Percentiles rank a stretch among this genome's conserved stretches.
Conservation (phyloP, 1,140 invertebrate genomes). For the Cyphomyrmex costatus region DNA sequence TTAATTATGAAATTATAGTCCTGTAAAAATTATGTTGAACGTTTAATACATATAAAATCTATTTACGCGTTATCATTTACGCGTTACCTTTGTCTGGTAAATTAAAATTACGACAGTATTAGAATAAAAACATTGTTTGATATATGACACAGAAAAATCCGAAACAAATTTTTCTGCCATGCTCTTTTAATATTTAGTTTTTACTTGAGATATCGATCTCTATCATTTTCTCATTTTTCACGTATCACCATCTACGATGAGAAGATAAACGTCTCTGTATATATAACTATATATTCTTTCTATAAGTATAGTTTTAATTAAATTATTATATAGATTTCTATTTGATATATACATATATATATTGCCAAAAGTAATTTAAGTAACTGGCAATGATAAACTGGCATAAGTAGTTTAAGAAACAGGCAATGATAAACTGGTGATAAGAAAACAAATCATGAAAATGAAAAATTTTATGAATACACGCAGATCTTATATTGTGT, state of each 20-base stretch:
- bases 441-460: conserved; percentile 24
- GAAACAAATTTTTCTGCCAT: neutral
- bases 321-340: conserved; percentile 50
- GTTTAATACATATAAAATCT: neutral
- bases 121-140: neutral
- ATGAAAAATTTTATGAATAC: neutral
- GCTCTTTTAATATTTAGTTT: conserved; percentile 11
- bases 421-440: neutral
- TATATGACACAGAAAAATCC: neutral
- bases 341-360: conserved; percentile 8
- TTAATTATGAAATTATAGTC: conserved; percentile 2
- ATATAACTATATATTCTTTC: conserved; percentile 4
- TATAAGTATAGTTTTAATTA: conserved; percentile 34
- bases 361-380: conserved; percentile 34
- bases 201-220: conserved; percentile 36
- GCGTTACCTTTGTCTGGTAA: neutral
- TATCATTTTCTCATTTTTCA: conserved; percentile 33
- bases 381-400: conserved; percentile 2
- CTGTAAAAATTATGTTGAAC: conserved; percentile 7
- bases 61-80: neutral
- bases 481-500: neutral
- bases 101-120: conserved; percentile 33
- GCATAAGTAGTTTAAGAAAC: conserved; percentile 32
- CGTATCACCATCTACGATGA: neutral
- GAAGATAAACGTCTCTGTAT: conserved; percentile 1